Conservation (phyloP, 2,888 invertebrate genomes). For the Erpobdella octoculata region DNA sequence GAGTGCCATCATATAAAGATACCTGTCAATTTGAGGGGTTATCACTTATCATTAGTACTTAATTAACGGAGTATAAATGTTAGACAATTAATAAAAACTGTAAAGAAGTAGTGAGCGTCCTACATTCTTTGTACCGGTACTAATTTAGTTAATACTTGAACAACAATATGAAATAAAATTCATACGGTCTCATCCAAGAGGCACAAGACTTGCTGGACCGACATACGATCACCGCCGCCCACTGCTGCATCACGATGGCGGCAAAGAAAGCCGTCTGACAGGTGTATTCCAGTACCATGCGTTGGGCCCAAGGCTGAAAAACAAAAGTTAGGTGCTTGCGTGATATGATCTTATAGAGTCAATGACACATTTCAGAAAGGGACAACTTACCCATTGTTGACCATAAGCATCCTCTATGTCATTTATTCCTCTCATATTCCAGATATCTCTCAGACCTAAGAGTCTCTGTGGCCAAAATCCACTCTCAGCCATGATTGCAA, state of each 20-base stretch:
- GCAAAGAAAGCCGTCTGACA: conserved; percentile 42
- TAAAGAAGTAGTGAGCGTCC: no score
- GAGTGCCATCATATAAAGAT: no score
- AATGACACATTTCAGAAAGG: neutral
- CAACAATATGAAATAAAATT: conserved; percentile 38
- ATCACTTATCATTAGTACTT: no score
- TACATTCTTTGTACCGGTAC: no score
- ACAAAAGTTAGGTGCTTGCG: neutral
- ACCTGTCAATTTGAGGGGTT: no score
- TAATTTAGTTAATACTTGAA: neutral
- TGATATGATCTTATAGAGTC: neutral
- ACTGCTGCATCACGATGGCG: conserved; percentile 41
- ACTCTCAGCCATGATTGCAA: conserved; percentile 99
- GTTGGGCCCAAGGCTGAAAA: conserved; percentile 51
- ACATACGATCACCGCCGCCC: conserved; percentile 40
- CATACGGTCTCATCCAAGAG: conserved; percentile 25
- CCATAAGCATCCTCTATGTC: conserved; percentile 79
- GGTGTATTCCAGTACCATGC: conserved; percentile 40
- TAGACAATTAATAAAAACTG: no score
- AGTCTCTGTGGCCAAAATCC: conserved; percentile 84
- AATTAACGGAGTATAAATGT: no score
- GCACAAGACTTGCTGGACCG: conserved; percentile 35
- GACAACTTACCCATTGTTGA: conserved; percentile 38
- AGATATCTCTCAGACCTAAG: conserved; percentile 88
- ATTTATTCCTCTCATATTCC: conserved; percentile 97